These are phyloP conservation scores for Sus cebifrons DNA, from an alignment of 2,797 vertebrate genomes.

Conservation along the genomic window DNA sequence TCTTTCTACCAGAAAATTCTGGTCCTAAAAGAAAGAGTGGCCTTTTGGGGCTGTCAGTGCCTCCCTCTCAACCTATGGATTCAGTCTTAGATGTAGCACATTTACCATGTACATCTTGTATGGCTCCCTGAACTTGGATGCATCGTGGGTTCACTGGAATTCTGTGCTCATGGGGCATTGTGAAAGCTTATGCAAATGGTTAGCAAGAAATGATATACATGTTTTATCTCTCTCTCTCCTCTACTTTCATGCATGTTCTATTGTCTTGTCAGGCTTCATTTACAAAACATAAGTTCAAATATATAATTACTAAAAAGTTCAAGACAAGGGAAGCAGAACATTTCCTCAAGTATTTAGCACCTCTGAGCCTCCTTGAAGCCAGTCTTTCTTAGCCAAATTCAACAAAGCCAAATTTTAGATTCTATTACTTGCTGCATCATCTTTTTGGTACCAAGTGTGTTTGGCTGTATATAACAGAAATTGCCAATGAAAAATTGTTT, in stretches of 20 bases:
- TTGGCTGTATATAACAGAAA: not conserved
- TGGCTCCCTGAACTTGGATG: not conserved
- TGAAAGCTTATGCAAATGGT: not conserved
- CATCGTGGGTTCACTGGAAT: not conserved
- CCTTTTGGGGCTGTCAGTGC: not conserved
- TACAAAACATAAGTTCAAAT: not conserved
- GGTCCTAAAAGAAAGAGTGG: not conserved
- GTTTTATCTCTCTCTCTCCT: not conserved
- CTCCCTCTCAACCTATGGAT: not conserved
- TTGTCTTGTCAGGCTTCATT: not conserved
- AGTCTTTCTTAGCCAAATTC: not conserved
- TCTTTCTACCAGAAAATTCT: not conserved
- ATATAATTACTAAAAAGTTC: not conserved
- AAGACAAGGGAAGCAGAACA: not conserved
- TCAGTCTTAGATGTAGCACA: not conserved
- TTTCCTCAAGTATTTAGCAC: not conserved
- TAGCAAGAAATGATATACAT: not conserved
- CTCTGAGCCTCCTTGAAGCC: not conserved
- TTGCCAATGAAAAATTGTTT: not conserved
- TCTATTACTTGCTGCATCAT: not conserved
- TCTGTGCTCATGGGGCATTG: not conserved
- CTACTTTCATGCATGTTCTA: not conserved
- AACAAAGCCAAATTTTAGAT: not conserved
- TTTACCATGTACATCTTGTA: not conserved
- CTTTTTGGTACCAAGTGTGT: not conserved